Evolutionary conservation across 2,113 vertebrate genomes (phyloP).

Genomic region (Phasianus colchicus): DNA sequence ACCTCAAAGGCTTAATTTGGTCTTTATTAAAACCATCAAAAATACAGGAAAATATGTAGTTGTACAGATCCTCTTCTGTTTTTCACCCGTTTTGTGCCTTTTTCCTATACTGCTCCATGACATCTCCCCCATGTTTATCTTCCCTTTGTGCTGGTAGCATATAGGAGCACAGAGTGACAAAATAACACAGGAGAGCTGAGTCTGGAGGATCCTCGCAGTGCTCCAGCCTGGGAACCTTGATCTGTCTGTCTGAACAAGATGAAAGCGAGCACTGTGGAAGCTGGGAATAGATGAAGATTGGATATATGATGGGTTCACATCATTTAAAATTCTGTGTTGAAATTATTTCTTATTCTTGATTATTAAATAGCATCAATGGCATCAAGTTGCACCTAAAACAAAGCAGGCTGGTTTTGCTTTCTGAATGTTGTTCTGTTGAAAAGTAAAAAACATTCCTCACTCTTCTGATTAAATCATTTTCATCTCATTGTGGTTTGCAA

Average conservation of each 20-base stretch:
- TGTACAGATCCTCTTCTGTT: neutral
- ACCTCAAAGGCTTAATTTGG: neutral
- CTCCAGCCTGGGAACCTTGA: conserved; percentile 20
- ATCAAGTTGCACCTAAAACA: neutral
- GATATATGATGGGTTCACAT: neutral
- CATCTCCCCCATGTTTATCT: neutral
- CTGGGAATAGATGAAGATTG: neutral
- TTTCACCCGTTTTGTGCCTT: neutral
- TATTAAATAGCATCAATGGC: neutral
- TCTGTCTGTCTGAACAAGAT: conserved; percentile 8
- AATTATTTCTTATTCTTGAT: neutral
- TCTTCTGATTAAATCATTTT: neutral
- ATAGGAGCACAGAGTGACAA: neutral
- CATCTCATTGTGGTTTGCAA: neutral
- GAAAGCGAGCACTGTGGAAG: neutral
- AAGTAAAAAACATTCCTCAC: neutral
- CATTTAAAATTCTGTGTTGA: neutral
- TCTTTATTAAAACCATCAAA: neutral
- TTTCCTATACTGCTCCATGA: neutral
- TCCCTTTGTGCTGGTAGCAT: neutral
- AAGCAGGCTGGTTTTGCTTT: neutral
- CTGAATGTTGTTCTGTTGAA: neutral
- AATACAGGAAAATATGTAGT: neutral
- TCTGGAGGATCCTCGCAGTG: conserved; percentile 51
- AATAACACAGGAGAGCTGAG: conserved; percentile 20